These are phyloP conservation scores for Drosophila sechellia DNA, from an alignment of 1,140 invertebrate species.

Conservation along the genomic window DNA sequence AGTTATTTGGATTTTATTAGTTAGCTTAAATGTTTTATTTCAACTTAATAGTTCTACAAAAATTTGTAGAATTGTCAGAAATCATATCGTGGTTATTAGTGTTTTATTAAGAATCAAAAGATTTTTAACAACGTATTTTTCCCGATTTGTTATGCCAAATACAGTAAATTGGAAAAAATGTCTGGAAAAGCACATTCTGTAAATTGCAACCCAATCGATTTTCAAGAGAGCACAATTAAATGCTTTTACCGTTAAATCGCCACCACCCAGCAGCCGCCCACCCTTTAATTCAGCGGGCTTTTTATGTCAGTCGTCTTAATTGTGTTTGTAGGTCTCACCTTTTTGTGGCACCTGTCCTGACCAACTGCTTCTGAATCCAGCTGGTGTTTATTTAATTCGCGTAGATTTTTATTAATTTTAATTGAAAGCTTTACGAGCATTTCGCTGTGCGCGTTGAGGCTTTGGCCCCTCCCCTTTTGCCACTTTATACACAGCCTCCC, in stretches of 20 bases:
- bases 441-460: constrained; percentile 43
- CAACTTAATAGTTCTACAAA: no score
- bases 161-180: no score
- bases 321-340: constrained; percentile 3
- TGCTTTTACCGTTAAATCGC: background rate
- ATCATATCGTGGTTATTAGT: no score
- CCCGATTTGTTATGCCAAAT: no score
- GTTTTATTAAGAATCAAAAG: no score
- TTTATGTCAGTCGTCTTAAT: background rate
- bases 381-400: constrained; percentile 76
- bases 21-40: no score
- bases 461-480: background rate
- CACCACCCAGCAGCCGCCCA: background rate
- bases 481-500: background rate
- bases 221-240: background rate
- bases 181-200: background rate
- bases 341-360: constrained; percentile 8
- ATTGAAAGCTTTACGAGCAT: constrained; percentile 81
- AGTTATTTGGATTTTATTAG: no score
- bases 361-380: background rate
- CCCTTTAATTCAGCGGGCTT: background rate
- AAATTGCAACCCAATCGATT: background rate
- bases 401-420: constrained; percentile 83
- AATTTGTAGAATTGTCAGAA: no score
- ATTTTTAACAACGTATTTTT: no score